Conservation (phyloP, 2,797 vertebrate species). For the Buceros bicornis region DNA sequence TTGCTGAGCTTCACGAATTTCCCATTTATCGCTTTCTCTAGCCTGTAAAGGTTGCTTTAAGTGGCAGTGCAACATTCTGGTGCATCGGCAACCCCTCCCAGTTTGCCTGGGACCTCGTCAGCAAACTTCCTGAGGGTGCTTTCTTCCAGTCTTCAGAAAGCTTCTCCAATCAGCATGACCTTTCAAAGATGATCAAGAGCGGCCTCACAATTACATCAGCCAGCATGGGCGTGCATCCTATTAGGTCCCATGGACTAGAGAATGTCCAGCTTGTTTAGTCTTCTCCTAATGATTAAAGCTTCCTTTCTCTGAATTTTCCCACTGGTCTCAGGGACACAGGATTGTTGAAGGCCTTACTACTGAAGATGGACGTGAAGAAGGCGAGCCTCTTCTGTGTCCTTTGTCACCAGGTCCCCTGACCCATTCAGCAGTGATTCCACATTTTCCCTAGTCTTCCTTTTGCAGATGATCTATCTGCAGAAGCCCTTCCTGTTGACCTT, state of each 20-base stretch:
- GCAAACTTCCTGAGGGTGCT: not conserved
- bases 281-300: not conserved
- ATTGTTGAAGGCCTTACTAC: too few species aligned
- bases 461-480: too few species aligned
- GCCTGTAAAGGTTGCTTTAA: not conserved
- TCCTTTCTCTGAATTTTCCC: too few species aligned
- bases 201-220: not conserved
- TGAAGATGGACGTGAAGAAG: too few species aligned
- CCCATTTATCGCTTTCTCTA: not conserved
- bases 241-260: not conserved
- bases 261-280: not conserved
- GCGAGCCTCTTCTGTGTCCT: too few species aligned
- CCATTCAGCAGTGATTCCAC: too few species aligned
- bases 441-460: too few species aligned
- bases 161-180: not conserved
- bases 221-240: fast-evolving
- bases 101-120: not conserved
- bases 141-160: not conserved
- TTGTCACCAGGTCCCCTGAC: too few species aligned
- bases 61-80: not conserved
- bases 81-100: not conserved
- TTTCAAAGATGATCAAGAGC: not conserved
- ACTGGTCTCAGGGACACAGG: too few species aligned
- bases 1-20: too few species aligned
- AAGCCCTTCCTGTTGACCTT: too few species aligned